Percentiles rank a stretch among this genome's conserved stretches.
Conservation (phyloP, 2,797 vertebrate species). For the Crotalus adamanteus region DNA sequence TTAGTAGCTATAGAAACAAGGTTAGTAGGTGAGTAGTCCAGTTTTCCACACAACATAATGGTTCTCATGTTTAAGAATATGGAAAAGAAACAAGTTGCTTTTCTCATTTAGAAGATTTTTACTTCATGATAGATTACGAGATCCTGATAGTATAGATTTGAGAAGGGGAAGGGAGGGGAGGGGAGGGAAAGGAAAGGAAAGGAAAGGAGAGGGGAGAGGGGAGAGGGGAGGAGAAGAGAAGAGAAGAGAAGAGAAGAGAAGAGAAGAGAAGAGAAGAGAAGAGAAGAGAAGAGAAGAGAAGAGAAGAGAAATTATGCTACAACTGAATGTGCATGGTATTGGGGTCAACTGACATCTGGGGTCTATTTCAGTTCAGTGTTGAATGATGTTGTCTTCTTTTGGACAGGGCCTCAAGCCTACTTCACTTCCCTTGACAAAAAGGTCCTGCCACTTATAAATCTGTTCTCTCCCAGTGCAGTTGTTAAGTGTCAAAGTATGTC, state of each 20-base stretch:
- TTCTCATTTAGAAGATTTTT: neutral
- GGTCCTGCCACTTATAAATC: constrained; percentile 86
- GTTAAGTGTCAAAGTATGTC: constrained; percentile 70
- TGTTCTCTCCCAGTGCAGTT: constrained; percentile 75
- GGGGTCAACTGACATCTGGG: neutral
- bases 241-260: fast-evolving
- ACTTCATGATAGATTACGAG: neutral
- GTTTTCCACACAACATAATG: constrained; percentile 19
- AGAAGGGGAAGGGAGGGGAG: too few species aligned
- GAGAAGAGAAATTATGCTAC: neutral
- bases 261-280: neutral
- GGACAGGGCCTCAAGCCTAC: constrained; percentile 43
- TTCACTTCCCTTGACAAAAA: constrained; percentile 83
- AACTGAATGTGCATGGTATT: neutral
- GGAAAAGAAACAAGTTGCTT: constrained; percentile 17
- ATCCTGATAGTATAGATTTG: neutral
- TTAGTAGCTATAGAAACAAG: constrained; percentile 75
- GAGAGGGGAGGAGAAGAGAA: too few species aligned
- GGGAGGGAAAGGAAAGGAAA: neutral
- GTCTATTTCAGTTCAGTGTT: constrained; percentile 54
- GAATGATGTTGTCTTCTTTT: constrained; percentile 61
- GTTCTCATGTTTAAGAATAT: constrained; percentile 27
- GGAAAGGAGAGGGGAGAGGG: too few species aligned
- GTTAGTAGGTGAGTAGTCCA: constrained; percentile 43
- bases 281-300: neutral